A percentile compares a stretch with the other conserved stretches of the same genome.
Evolutionary conservation across 2,113 vertebrate genomes (phyloP).

Genomic region (Tretioscincus oriximinensis): DNA sequence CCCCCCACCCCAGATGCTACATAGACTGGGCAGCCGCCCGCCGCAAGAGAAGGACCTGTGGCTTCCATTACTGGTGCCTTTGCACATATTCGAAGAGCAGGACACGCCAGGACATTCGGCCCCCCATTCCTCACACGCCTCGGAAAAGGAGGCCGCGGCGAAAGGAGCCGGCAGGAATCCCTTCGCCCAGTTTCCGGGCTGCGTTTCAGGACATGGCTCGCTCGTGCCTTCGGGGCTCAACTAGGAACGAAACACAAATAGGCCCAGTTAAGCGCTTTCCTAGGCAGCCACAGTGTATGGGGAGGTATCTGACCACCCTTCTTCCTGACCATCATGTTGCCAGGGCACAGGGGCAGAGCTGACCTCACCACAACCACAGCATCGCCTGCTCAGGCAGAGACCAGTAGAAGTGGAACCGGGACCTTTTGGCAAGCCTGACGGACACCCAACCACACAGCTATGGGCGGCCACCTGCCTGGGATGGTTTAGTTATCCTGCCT

Average conservation of each 20-base stretch:
- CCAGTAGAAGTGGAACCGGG: too few relatives aligned
- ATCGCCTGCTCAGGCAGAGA: neutral
- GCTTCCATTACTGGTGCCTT: conserved; percentile 6
- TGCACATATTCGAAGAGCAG: conserved; percentile 43
- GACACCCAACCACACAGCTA: too few relatives aligned
- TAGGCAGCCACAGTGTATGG: too few relatives aligned
- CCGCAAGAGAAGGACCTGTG: conserved; percentile 15
- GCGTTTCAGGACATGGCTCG: conserved; percentile 36
- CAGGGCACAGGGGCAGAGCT: too few relatives aligned
- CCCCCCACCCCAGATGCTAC: conserved; percentile 4
- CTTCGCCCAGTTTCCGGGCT: conserved; percentile 49
- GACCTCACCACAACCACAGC: too few relatives aligned
- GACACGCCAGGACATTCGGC: conserved; percentile 33
- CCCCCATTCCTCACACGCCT: conserved; percentile 45
- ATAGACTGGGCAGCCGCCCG: neutral
- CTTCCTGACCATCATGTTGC: too few relatives aligned
- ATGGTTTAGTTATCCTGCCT: too few relatives aligned
- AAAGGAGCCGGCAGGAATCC: conserved; percentile 53
- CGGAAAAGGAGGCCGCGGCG: conserved; percentile 47
- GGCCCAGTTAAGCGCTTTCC: neutral
- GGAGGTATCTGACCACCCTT: too few relatives aligned
- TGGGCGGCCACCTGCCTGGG: too few relatives aligned
- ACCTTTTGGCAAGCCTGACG: too few relatives aligned
- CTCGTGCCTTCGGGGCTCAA: conserved; percentile 48
- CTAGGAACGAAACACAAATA: conserved; percentile 52